Percentiles rank a stretch among this genome's conserved stretches.
These are phyloP conservation scores for Melanotaenia boesemani DNA, from an alignment of 2,797 vertebrate species.

Conservation along the genomic window DNA sequence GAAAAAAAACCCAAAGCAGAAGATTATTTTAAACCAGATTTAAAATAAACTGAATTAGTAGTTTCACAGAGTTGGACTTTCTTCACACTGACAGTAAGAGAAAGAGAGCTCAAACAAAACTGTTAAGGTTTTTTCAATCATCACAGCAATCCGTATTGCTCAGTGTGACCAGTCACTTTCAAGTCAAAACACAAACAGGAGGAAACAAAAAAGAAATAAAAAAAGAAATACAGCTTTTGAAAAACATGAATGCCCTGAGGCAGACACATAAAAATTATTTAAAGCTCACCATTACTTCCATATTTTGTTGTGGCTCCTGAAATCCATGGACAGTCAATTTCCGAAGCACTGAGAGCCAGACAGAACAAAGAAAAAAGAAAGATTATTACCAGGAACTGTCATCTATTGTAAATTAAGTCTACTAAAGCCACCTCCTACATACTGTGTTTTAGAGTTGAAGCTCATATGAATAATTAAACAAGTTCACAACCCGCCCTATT, in stretches of 20 bases:
- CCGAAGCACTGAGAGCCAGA: slow-evolving; percentile 86
- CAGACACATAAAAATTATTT: slow-evolving; percentile 19
- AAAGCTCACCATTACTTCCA: slow-evolving; percentile 95
- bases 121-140: slow-evolving; percentile 63
- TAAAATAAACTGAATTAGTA: slow-evolving; percentile 59
- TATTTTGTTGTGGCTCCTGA: slow-evolving; percentile 91
- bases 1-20: slow-evolving; percentile 31
- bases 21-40: slow-evolving; percentile 45
- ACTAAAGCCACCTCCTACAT: neutral
- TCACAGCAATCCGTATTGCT: slow-evolving; percentile 46
- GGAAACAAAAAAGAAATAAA: slow-evolving; percentile 17
- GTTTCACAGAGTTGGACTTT: slow-evolving; percentile 57
- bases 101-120: slow-evolving; percentile 42
- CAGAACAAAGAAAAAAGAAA: neutral
- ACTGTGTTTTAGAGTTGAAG: slow-evolving; percentile 14
- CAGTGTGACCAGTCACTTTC: slow-evolving; percentile 36
- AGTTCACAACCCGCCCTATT: neutral
- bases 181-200: slow-evolving; percentile 39
- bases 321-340: slow-evolving; percentile 97
- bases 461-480: slow-evolving; percentile 8
- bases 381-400: neutral
- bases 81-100: slow-evolving; percentile 24
- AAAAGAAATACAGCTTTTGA: slow-evolving; percentile 11
- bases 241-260: slow-evolving; percentile 21
- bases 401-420: neutral